Base-by-base conservation (phyloP, 2,797 vertebrate genomes). In the Anisognathus igniventris region DNA sequence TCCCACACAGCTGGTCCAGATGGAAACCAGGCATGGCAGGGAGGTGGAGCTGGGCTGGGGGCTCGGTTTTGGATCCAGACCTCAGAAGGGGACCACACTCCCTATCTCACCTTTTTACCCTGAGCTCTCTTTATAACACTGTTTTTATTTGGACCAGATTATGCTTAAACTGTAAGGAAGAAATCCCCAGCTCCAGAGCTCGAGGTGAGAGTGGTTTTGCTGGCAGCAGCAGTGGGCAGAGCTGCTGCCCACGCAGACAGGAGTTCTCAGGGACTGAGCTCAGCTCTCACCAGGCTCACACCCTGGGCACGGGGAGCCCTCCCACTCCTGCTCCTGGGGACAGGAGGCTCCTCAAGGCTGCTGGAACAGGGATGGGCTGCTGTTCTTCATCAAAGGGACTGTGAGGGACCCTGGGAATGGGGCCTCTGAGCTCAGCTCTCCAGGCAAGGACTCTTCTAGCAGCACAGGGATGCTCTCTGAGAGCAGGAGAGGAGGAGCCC, bases 241-340 rank as follows among this genome's bases (percentile, higher is more conserved):
- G 50, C 10, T 48, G 5, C 14, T 48, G 65, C 50, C 45, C 74
- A 6, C 0, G 2, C 53, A 51, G 33, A 10, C 73, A 64, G 61
- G 37, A 56, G 60, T 44, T 57, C 33, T 2, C 11, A 10, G 78
- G 20, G 23, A 25, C 37, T 21, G 64, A 60, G 60, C 79, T 51
- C 64, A n/a, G 65, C 53, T 37, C 19, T 6, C 2, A n/a, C 35
- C 62, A 54, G 51, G 28, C 53, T 27, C 2, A 1, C 67, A 27
- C 2, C 33, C 7, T 37, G 1, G 44, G 77, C 47, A 50, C 10
- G 0, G 3, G 1, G 6, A 37, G 40, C 35, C 7, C 33, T 23
- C 57, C 54, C 2, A 1, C 21, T 35, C n/a, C 81, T 17, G 54
- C 56, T 57, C 23, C 56, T 33, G 33, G 56, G 54, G 33, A 21